Evolutionary conservation across 2,113 vertebrate genomes (phyloP).

Genomic region (Odocoileus hemionus): DNA sequence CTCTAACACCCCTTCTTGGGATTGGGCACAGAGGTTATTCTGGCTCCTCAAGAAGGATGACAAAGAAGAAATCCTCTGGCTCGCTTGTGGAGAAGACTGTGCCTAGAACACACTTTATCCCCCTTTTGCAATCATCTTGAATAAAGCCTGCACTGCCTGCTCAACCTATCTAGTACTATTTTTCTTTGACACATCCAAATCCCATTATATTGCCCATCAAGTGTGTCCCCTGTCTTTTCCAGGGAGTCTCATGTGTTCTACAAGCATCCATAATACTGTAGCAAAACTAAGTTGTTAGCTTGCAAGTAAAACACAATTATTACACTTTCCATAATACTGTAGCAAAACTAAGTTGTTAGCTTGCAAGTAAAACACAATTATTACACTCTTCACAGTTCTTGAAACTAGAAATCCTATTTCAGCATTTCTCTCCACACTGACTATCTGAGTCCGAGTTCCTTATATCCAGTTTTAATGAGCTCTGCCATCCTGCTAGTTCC

Average conservation of each 20-base stretch:
- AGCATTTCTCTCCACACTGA: background rate
- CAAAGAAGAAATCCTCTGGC: background rate
- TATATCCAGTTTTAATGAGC: constrained; percentile 46
- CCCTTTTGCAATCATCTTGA: background rate
- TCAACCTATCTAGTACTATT: background rate
- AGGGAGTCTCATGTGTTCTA: background rate
- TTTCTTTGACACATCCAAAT: background rate
- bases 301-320: no score
- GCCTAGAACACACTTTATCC: background rate
- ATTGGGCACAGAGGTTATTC: background rate
- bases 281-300: no score
- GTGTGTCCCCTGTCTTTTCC: background rate
- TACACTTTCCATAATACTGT: no score
- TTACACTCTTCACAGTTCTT: background rate
- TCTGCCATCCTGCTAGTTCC: background rate
- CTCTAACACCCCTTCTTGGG: background rate
- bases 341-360: background rate
- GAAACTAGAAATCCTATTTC: background rate
- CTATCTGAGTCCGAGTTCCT: background rate
- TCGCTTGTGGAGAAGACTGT: background rate
- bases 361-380: background rate
- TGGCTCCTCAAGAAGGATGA: background rate
- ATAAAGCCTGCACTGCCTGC: background rate
- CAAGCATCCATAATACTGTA: background rate
- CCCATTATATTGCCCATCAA: background rate